A percentile compares a stretch with the other conserved stretches of the same genome.
Evolutionary conservation across 2,113 vertebrate species (phyloP).

Genomic region (Meriones unguiculatus): DNA sequence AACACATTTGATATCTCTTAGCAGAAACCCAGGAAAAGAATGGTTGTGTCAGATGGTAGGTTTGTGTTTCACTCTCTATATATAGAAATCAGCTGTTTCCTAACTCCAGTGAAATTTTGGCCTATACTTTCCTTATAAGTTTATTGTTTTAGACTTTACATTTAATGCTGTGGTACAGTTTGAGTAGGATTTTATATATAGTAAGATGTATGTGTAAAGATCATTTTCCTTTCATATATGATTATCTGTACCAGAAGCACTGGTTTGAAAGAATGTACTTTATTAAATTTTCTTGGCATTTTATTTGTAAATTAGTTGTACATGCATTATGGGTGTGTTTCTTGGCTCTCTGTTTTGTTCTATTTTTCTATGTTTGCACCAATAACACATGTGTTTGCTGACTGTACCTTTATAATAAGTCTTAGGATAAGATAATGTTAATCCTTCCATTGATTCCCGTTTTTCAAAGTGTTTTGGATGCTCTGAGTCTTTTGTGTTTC

Average conservation of each 20-base stretch:
- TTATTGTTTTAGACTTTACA: background rate
- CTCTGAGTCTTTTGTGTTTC: background rate
- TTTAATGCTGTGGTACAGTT: background rate
- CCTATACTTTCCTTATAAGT: background rate
- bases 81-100: background rate
- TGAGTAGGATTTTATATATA: background rate
- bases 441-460: background rate
- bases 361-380: conserved; percentile 7
- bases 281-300: conserved; percentile 10
- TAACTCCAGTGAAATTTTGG: background rate
- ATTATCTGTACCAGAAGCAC: background rate
- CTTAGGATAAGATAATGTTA: background rate
- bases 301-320: background rate
- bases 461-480: background rate
- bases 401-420: background rate
- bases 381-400: conserved; percentile 39
- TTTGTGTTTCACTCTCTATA: background rate
- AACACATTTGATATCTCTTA: background rate
- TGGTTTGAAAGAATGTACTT: background rate
- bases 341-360: background rate
- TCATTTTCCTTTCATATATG: background rate
- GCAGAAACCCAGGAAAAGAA: background rate
- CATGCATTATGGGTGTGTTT: background rate
- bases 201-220: background rate
- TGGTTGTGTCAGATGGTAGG: background rate